Percentiles rank a stretch among this genome's conserved stretches.
Evolutionary conservation across 2,888 invertebrate species (phyloP).

Genomic region (Gnatocerus cornutus): DNA sequence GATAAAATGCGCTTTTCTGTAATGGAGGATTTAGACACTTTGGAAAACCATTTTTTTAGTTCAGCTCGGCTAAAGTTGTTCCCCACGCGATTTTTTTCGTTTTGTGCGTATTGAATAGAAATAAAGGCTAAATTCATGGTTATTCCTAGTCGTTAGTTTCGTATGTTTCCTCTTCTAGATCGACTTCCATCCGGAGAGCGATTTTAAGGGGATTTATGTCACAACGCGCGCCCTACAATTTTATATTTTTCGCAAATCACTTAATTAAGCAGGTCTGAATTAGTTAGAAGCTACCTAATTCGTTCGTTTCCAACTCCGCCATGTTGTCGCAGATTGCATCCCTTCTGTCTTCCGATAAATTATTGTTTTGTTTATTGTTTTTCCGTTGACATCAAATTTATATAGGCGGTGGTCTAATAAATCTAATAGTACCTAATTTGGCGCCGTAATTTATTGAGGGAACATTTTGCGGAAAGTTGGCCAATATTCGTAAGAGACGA

Average conservation of each 20-base stretch:
- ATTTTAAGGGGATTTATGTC: not conserved
- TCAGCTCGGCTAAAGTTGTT: not conserved
- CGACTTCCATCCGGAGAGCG: constrained; percentile 8
- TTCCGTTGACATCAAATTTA: constrained; percentile 39
- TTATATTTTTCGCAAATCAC: constrained; percentile 7
- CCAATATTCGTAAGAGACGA: constrained; percentile 36
- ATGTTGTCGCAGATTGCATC: constrained; percentile 18
- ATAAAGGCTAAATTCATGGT: constrained; percentile 6
- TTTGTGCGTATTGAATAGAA: constrained; percentile 7
- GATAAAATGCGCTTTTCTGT: not conserved
- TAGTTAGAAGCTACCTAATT: constrained; percentile 19
- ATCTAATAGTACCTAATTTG: constrained; percentile 43
- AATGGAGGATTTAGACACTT: not conserved
- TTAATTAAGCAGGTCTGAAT: constrained; percentile 10
- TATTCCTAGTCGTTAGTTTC: constrained; percentile 8
- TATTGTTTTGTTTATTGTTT: constrained; percentile 44
- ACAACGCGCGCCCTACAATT: not conserved
- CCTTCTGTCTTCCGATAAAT: constrained; percentile 30
- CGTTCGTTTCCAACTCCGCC: constrained; percentile 10
- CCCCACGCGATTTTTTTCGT: constrained; percentile 1
- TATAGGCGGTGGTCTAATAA: constrained; percentile 42
- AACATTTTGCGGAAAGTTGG: constrained; percentile 26
- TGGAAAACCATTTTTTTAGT: too few relatives aligned
- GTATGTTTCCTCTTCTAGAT: constrained; percentile 1
- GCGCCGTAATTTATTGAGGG: constrained; percentile 36